A percentile compares a stretch with the other conserved stretches of the same genome.
Conservation (phyloP, 2,888 invertebrate species). For the Thera obeliscata region DNA sequence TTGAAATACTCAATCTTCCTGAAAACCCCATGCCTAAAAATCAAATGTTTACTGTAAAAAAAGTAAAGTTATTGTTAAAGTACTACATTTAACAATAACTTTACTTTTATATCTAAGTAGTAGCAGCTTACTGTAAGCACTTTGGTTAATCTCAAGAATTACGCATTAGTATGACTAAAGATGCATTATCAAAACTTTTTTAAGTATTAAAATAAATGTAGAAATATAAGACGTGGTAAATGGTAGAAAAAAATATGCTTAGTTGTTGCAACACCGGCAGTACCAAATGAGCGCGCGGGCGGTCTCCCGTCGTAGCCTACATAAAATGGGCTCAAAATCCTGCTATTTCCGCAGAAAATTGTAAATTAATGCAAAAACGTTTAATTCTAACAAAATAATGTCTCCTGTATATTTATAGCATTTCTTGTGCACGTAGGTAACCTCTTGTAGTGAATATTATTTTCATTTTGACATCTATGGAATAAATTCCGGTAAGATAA, state of each 20-base stretch:
- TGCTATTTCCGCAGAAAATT: conserved; percentile 57
- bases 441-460: conserved; percentile 40
- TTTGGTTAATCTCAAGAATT: too few species aligned
- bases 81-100: too few species aligned
- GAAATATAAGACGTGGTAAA: conserved; percentile 1
- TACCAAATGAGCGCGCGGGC: conserved; percentile 63
- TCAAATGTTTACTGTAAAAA: too few species aligned
- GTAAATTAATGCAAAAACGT: conserved; percentile 57
- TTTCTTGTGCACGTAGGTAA: conserved; percentile 56
- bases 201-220: too few species aligned
- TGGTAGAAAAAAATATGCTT: conserved; percentile 42
- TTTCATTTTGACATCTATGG: conserved; percentile 27
- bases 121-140: too few species aligned
- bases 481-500: conserved; percentile 41
- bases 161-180: too few species aligned
- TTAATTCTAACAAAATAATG: conserved; percentile 56
- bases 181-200: too few species aligned
- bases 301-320: conserved; percentile 54
- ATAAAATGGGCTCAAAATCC: conserved; percentile 62
- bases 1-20: too few species aligned
- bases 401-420: conserved; percentile 71
- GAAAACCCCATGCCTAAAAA: too few species aligned
- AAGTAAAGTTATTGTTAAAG: too few species aligned
- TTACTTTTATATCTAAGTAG: too few species aligned
- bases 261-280: conserved; percentile 57